Base-by-base conservation (phyloP, 2,797 vertebrate species). In the Loriculus beryllinus region DNA sequence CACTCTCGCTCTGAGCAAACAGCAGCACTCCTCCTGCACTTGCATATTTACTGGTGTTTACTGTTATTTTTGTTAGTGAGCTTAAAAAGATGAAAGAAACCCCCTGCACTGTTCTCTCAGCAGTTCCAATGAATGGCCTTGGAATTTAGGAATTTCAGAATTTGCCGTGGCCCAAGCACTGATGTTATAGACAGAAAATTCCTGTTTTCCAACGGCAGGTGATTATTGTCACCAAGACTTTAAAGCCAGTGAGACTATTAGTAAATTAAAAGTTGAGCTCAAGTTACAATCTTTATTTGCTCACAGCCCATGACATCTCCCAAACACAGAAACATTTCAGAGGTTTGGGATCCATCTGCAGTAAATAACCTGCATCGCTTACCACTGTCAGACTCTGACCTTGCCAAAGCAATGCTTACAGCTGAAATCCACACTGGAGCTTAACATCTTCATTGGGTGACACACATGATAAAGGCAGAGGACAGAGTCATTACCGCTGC, bases 201-300 rank as follows among this genome's bases (percentile, higher is more conserved):
- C 67, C 48, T 70, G 42, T 54, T 75, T 76, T 60, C 79, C 69
- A 42, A 42, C 45, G 64, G 39, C 39, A 70, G 37, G 21, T 8
- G 9, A 67, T 39, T 70, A 14, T 9, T 71, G 45, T 10, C 65
- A 49, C 65, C 14, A 48, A 92, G 59, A 51, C 26, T 76, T 87
- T 33, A 51, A 45, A 94, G 85, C 51, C 42, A 64, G 12, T 31
- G 56, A 92, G 28, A 56, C 43, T 37, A 75, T 19, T 25, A 79
- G 28, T 75, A 92, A 94, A 96, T 51, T 72, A 68, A 82, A 90
- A 90, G 37, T 29, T 4, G 2, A 74, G 33, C 33, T 59, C 15
- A 40, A 92, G 5, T 56, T 54, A 59, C 39, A 26, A 43, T 63
- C 51, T 75, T 57, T 15, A 82, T 62, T 77, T 67, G 20, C 49